Evolutionary conservation across 2,797 vertebrate species (phyloP), one percentile per base, ranked within the genome.

Genomic region (Tenualosa ilisha): DNA sequence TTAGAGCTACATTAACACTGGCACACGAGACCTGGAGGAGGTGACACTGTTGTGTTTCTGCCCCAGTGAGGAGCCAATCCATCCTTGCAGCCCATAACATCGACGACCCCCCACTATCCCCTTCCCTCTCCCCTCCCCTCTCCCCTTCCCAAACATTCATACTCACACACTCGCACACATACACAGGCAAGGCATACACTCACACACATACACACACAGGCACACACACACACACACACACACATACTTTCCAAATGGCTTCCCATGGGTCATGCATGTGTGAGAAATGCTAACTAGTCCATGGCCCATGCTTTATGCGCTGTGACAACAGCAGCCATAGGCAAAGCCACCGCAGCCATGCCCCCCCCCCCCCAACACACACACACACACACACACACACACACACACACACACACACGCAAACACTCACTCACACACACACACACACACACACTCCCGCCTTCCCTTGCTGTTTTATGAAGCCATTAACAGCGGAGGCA

Each of bases 71-170:
- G 83, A 84, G 65, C 51, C 87, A 86, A 90, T 87, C 86, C 83
- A 88, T 87, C 40, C 49, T 65, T 83, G 81, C 26, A 75, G 83
- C 56, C 51, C 31, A 87, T 88, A 87, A 85, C 84, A 86, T 88
- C 86, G 85, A 81, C 59, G 51, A 79, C 37, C 85, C 54, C 59
- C 4, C 13, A 63, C 26, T 12, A 26, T 4, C 65, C 53, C 53
- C 53, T 13, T 12, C 51, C 51, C 51, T 1, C 51, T 2, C 63
- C n/a, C 24, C 13, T 26, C 49, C 9, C 49, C 49, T 50, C 5
- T 13, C 12, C 50, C 50, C 50, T 9, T 17, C 31, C 31, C 68
- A 72, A 31, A 40, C 31, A 40, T 1, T 31, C 31, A 31, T 31
- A 31, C 31, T 31, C 68, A 40, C 3, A 72, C 68, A 72, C 26